Evolutionary conservation across 2,797 vertebrate species (phyloP).

Genomic region (Takifugu ocellatus): DNA sequence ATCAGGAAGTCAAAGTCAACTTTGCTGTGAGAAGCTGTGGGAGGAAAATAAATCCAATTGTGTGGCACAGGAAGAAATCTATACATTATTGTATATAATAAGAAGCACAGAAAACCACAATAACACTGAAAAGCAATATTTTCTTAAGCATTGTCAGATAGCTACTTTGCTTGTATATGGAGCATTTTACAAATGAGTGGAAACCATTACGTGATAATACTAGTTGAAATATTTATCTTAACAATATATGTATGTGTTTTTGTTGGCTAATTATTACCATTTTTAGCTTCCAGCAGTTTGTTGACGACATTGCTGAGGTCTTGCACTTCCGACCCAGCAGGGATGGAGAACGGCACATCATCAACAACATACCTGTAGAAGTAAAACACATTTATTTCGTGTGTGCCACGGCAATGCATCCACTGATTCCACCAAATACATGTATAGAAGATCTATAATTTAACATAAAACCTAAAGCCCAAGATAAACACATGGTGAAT

Average conservation of each 20-base stretch:
- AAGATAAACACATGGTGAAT: not conserved
- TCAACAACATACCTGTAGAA: slow-evolving; percentile 79
- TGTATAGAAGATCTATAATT: no score
- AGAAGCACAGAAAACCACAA: not conserved
- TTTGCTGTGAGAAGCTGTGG: slow-evolving; percentile 83
- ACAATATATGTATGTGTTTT: not conserved
- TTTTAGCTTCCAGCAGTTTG: slow-evolving; percentile 84
- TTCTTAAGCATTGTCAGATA: not conserved
- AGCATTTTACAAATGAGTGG: not conserved
- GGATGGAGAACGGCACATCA: slow-evolving; percentile 94
- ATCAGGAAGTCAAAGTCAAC: slow-evolving; percentile 98
- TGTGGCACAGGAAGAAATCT: not conserved
- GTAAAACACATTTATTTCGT: not conserved
- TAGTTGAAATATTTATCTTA: not conserved
- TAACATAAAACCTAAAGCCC: not conserved
- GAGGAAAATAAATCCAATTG: slow-evolving; percentile 17
- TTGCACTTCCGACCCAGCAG: slow-evolving; percentile 81
- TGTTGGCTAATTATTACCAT: slow-evolving; percentile 74
- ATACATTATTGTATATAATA: not conserved
- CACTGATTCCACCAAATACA: not conserved
- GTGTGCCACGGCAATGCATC: no score
- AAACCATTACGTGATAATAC: not conserved
- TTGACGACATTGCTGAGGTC: slow-evolving; percentile 95
- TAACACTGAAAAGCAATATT: no score
- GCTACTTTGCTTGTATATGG: no score